A percentile compares a stretch with the other conserved stretches of the same genome.
phyloP scores from a whole-genome alignment of 1,140 invertebrate species.

The Dinothrombium tinctorium region DNA sequence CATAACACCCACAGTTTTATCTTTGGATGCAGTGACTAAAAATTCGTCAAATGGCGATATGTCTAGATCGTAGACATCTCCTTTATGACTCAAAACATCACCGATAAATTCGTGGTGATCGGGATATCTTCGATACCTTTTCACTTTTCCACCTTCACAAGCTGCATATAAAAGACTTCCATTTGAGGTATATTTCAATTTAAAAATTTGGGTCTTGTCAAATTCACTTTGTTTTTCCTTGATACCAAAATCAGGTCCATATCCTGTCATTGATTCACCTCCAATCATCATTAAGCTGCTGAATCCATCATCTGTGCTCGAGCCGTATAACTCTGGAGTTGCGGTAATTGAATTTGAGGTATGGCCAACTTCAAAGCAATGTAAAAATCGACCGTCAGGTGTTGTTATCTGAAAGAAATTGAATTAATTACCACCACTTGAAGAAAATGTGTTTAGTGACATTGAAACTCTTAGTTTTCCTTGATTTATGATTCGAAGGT shows the following conservation, averaged over 20 bases:
- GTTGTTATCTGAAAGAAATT: constrained; percentile 19
- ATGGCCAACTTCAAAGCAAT: constrained; percentile 25
- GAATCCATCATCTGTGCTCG: constrained; percentile 23
- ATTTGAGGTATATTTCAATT: constrained; percentile 27
- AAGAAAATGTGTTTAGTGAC: no score
- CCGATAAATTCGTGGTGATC: constrained; percentile 26
- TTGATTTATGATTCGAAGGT: no score
- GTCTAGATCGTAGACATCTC: constrained; percentile 29
- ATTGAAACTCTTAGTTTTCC: no score
- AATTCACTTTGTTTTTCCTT: constrained; percentile 18
- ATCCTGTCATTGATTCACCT: constrained; percentile 25
- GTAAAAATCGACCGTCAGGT: constrained; percentile 24
- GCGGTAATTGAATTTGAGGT: constrained; percentile 24
- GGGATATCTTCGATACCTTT: constrained; percentile 25
- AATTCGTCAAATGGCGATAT: constrained; percentile 31
- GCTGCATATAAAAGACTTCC: constrained; percentile 26
- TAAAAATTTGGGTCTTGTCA: constrained; percentile 26
- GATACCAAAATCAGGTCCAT: constrained; percentile 25
- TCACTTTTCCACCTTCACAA: constrained; percentile 24
- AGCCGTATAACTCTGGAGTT: constrained; percentile 25
- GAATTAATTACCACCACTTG: no score
- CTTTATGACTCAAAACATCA: constrained; percentile 26
- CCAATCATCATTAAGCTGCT: constrained; percentile 26
- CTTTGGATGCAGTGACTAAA: constrained; percentile 28
- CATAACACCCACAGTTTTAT: constrained; percentile 27